phyloP scores from a whole-genome alignment of 35 echinoderm and acorn worm genomes.

The Amphiura filiformis region DNA sequence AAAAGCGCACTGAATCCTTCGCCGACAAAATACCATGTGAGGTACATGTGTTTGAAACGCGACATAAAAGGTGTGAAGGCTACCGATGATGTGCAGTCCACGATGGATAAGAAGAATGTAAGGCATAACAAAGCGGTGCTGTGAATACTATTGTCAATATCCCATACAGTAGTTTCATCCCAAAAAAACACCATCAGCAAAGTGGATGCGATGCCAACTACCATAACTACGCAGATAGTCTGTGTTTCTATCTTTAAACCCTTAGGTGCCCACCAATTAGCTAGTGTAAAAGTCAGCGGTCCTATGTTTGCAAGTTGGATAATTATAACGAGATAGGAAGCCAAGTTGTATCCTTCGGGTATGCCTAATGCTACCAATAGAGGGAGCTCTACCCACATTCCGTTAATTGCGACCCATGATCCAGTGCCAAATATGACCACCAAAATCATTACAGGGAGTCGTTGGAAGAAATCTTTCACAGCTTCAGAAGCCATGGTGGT shows the following conservation, averaged over 20 bases:
- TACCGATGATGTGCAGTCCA: conserved; percentile 71
- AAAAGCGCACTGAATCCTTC: conserved; percentile 70
- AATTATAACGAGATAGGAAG: conserved; percentile 75
- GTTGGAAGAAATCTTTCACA: background rate
- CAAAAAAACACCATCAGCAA: conserved; percentile 76
- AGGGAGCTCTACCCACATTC: conserved; percentile 87
- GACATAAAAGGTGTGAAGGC: conserved; percentile 64
- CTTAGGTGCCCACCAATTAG: conserved; percentile 36
- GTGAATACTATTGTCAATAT: conserved; percentile 32
- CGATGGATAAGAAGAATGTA: conserved; percentile 55
- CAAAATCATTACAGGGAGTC: conserved; percentile 35
- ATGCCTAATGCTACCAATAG: conserved; percentile 56
- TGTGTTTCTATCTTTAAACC: conserved; percentile 55
- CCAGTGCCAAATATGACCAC: conserved; percentile 73
- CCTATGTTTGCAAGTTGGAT: conserved; percentile 81
- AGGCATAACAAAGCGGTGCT: conserved; percentile 77
- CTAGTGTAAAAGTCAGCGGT: conserved; percentile 60
- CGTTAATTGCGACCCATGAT: conserved; percentile 89
- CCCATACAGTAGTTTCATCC: conserved; percentile 57
- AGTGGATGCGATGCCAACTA: conserved; percentile 47
- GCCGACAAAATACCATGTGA: conserved; percentile 66
- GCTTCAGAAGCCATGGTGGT: background rate
- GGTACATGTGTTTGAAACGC: conserved; percentile 28
- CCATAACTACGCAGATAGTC: conserved; percentile 47
- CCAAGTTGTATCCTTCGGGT: conserved; percentile 77